Base-by-base conservation (phyloP, 1,140 invertebrate species). In the Lethocerus indicus region DNA sequence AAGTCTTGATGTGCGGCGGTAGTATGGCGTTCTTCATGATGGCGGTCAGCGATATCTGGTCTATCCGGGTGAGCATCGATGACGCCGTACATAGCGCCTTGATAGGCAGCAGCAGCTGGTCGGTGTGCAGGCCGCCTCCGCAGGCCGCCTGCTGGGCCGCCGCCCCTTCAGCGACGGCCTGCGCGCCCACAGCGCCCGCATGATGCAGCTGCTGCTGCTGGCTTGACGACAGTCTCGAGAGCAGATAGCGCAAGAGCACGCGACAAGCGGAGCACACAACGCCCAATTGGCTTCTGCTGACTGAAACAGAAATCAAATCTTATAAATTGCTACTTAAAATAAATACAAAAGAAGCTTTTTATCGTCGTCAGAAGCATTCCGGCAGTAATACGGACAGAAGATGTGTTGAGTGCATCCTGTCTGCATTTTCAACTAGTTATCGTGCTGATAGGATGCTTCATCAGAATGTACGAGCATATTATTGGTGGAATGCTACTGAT, bases 21-120 rank as follows among this genome's bases (percentile, higher is more conserved):
- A 76, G 59, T 60, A 76, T 77, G 32, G 78, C 73, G 55, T 75
- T 75, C 58, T 80, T 80, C 70, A 83, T 72, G 16, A 73, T 70
- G 40, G 75, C 70, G 14, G 73, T 71, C 14, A 83, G 67, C 23
- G 72, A 70, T 20, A 73, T 64, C 49, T 82, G 71, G 60, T 79
- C 75, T 3, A 67, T 58, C 36, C 69, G 66, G 16, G 69, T 67
- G 4, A 78, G 65, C 23, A 71, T 60, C 28, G 71, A 70, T 42
- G 70, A 68, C 13, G 74, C 75, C 21, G 67, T 68, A 54, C 76
- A 79, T 52, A 79, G 58, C 14, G 74, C 72, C 50, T 67, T 66
- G 51, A 78, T 71, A 4, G 75, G 71, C 44, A 75, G 63, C 39
- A 79, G 54, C 45, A 76, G 57, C 47, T 74, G 71, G 52, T 72